phyloP scores from a whole-genome alignment of 2,888 invertebrate species.

The Ypsolopha scabrella region DNA sequence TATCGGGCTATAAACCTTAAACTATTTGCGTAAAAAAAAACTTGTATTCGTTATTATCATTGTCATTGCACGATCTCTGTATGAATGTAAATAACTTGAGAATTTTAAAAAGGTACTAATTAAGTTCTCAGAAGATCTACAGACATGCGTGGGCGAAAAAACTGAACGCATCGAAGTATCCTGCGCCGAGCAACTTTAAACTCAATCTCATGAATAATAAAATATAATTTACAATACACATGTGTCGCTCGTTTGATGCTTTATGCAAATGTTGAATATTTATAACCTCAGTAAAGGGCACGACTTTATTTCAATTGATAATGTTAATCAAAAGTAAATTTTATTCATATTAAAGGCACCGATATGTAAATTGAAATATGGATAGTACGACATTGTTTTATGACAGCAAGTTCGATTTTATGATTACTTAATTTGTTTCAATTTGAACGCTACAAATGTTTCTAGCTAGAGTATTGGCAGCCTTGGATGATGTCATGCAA shows the following conservation, averaged over 20 bases:
- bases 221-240: constrained; percentile 10
- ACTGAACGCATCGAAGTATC: constrained; percentile 14
- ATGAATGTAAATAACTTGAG: constrained; percentile 40
- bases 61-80: too few species aligned
- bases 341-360: not conserved
- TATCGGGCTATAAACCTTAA: too few species aligned
- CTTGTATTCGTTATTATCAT: too few species aligned
- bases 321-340: constrained; percentile 16
- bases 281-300: constrained; percentile 21
- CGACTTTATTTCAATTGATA: constrained; percentile 51
- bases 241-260: constrained; percentile 5
- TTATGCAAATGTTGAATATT: constrained; percentile 44
- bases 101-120: constrained; percentile 54
- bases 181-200: constrained; percentile 6
- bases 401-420: not conserved
- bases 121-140: constrained; percentile 57
- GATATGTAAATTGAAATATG: constrained; percentile 1
- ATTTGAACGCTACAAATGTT: not conserved
- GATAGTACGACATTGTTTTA: not conserved
- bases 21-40: too few species aligned
- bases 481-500: too few species aligned
- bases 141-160: constrained; percentile 41
- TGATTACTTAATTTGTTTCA: not conserved
- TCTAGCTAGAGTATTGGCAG: too few species aligned
- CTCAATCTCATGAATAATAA: constrained; percentile 18